Evolutionary conservation across 2,113 vertebrate genomes (phyloP), one percentile per base, ranked within the genome.

Genomic region (Gopherus flavomarginatus): DNA sequence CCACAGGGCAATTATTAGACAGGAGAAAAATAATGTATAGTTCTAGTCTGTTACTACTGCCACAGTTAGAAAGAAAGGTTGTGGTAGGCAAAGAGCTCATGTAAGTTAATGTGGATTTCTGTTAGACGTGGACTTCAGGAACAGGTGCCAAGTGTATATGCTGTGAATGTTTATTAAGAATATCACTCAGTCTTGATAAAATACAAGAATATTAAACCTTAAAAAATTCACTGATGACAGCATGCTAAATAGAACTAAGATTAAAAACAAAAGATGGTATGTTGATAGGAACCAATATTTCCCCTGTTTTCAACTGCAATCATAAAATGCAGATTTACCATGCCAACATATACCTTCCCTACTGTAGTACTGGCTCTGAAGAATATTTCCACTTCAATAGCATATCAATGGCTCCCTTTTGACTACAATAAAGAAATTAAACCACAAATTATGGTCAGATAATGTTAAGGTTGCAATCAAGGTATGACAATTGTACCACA

Each of bases 11-110:
- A 96, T 92, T 95, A 94, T 86, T 86, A 94, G 21, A 50, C 56
- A 86, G 96, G 13, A 91, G 87, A 94, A 96, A 93, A 92, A 83
- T 53, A 87, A 86, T 47, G 94, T 88, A 85, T 49, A 92, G 35
- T 84, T 94, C 53, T 81, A 90, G 53, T 80, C 79, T 88, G 54
- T 85, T 95, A 57, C 59, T 92, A 53, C 26, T 95, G 72, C 85
- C 92, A 91, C 80, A 91, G n/a, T 77, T 80, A 93, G 72, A 90
- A 86, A 24, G 42, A 89, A 72, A 91, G 87, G 88, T 13, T 56
- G 3, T 35, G 49, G 56, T 53, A 88, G 81, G 90, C 94, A 93
- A 91, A 91, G 95, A 89, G 81, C 53, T 78, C 92, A 85, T 83
- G 89, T 89, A 91, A 86, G 83, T 93, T 0, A 0, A 85, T n/a